Evolutionary conservation across 2,113 vertebrate genomes (phyloP).

Genomic region (Calidris pugnax): DNA sequence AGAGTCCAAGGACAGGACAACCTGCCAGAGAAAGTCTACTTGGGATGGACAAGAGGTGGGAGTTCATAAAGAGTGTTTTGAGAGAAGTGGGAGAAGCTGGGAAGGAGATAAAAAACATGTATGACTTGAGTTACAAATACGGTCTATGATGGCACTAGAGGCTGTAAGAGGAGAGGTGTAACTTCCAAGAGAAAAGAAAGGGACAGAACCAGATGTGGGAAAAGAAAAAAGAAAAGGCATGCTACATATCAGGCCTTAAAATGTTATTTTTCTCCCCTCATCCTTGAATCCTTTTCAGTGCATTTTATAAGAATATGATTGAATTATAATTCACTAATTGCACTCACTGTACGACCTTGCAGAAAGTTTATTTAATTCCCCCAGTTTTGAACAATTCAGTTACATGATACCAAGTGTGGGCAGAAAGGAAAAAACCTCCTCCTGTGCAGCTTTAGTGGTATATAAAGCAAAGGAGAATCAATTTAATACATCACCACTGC

Average conservation of each 20-base stretch:
- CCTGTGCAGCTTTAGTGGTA: neutral
- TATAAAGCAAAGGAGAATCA: slow-evolving; percentile 37
- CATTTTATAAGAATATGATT: neutral
- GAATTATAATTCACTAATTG: neutral
- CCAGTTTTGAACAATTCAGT: neutral
- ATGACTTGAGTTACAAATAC: neutral
- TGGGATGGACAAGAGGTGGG: neutral
- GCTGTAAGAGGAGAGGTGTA: neutral
- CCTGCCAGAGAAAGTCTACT: neutral
- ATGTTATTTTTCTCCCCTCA: neutral
- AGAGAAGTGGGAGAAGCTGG: neutral
- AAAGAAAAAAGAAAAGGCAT: neutral
- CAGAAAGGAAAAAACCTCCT: neutral
- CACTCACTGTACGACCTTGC: neutral
- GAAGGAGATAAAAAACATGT: neutral
- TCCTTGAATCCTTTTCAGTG: neutral
- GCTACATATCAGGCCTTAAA: neutral
- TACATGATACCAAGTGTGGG: neutral
- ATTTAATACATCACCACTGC: slow-evolving; percentile 36
- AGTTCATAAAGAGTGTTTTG: neutral
- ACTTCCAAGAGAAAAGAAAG: neutral
- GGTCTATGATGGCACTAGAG: neutral
- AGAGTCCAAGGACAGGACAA: neutral
- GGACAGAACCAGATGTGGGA: neutral
- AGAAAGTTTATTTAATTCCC: neutral